Evolutionary conservation across 2,113 vertebrate species (phyloP), one percentile per base, ranked within the genome.

Genomic region (Myiozetetes cayanensis): DNA sequence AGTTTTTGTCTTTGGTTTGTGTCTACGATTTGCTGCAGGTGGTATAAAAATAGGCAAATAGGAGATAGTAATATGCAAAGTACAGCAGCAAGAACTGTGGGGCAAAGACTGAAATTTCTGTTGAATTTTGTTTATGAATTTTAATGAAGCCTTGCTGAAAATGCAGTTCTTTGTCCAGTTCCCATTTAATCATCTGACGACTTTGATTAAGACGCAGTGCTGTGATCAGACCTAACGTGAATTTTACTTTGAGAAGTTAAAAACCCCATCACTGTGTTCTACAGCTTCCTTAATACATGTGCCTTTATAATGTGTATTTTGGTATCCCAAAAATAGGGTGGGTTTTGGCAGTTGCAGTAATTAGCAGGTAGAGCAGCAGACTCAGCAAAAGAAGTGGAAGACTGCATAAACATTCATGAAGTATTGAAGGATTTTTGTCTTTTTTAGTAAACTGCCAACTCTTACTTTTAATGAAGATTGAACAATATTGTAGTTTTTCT

Each of bases 301-400:
- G 23, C 30, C 62, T 81, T 66, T 53, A 21, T 84, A 30, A 22
- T 70, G 20, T 39, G 4, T 20, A 27, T 75, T 71, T 83, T 82
- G 74, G 49, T 90, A 62, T 43, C 68, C 70, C 37, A 65, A n/a
- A 92, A 65, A 10, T 33, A 82, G 11, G 10, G 6, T 72, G 63
- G 2, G 10, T 43, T 82, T 81, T 90, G 89, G 75, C 80, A 81
- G 50, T 52, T 74, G 61, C 56, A 35, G 66, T 91, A 97, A 93
- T 95, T 92, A 94, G 76, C 67, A 92, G 68, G 47, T 79, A 53
- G 49, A 82, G 39, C 61, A 87, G 87, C 91, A 37, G 11, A 67
- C 55, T 96, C 91, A 85, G 85, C 81, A 95, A 30, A 83, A 46
- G 14, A 52, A 65, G 31, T 70, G 18, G 27, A 82, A 94, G 8